These are phyloP conservation scores for Squalus acanthias DNA, from an alignment of 2,797 vertebrate species.

Conservation along the genomic window DNA sequence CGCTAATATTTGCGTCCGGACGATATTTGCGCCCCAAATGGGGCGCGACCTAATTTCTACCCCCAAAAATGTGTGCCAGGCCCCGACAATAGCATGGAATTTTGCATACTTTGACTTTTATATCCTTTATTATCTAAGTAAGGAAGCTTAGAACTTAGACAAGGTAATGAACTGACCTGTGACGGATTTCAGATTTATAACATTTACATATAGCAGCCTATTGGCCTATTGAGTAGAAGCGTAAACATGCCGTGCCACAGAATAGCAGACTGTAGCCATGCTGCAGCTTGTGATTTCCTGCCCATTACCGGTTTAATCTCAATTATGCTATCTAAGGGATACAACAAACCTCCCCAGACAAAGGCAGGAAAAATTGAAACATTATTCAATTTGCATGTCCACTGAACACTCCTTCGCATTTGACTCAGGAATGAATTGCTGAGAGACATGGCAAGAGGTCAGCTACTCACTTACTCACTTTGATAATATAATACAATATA, in stretches of 20 bases:
- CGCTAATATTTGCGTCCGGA: too few species aligned
- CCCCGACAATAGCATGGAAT: background rate
- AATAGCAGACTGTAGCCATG: too few species aligned
- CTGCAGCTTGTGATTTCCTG: constrained; percentile 2
- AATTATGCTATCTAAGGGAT: background rate
- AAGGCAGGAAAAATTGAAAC: background rate
- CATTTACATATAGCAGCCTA: background rate
- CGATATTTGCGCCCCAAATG: too few species aligned
- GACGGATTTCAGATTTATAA: background rate
- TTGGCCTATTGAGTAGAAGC: background rate
- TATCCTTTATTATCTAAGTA: background rate
- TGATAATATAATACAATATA: background rate
- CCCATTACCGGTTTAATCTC: background rate
- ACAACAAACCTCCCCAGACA: background rate
- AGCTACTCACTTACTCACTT: background rate
- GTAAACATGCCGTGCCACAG: too few species aligned
- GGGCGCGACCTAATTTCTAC: too few species aligned
- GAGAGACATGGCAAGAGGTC: background rate
- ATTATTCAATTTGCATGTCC: background rate
- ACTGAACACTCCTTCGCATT: background rate
- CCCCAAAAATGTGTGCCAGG: background rate
- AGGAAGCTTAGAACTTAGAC: background rate
- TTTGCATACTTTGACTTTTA: background rate
- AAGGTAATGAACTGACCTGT: background rate
- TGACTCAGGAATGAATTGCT: background rate